phyloP scores from a whole-genome alignment of 92 coral and sea anemone species.

The Zoanthus sansibaricus region DNA sequence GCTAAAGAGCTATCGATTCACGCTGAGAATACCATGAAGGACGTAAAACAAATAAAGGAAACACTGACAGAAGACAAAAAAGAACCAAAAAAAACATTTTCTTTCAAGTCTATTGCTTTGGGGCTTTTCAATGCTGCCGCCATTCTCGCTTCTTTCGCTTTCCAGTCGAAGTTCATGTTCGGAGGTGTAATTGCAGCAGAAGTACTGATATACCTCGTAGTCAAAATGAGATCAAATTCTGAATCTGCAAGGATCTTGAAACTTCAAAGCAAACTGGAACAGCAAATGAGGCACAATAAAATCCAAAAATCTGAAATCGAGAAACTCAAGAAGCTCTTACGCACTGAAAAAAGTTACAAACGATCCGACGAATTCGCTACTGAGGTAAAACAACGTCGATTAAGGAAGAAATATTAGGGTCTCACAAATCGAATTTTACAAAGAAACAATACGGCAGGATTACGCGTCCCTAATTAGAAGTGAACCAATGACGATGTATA shows the following conservation, averaged over 20 bases:
- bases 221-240: constrained; percentile 31
- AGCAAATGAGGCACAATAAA: constrained; percentile 63
- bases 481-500: too few species aligned
- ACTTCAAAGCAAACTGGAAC: constrained; percentile 65
- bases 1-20: constrained; percentile 72
- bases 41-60: constrained; percentile 37
- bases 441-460: too few species aligned
- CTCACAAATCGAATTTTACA: neutral
- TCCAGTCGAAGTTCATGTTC: constrained; percentile 63
- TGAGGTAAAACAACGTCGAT: constrained; percentile 67
- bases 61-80: constrained; percentile 43
- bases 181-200: constrained; percentile 70
- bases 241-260: constrained; percentile 37
- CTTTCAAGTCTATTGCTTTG: constrained; percentile 55
- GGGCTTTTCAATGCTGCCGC: constrained; percentile 53
- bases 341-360: constrained; percentile 77
- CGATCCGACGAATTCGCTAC: constrained; percentile 80
- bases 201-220: constrained; percentile 46
- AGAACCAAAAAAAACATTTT: constrained; percentile 38
- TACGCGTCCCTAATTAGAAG: too few species aligned
- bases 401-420: constrained; percentile 19
- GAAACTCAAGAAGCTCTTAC: constrained; percentile 77
- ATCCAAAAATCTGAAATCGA: constrained; percentile 68
- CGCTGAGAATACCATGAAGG: constrained; percentile 53
- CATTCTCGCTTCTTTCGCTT: constrained; percentile 61